Conservation (phyloP, 2,888 invertebrate species). For the Pristionchus entomophagus region DNA sequence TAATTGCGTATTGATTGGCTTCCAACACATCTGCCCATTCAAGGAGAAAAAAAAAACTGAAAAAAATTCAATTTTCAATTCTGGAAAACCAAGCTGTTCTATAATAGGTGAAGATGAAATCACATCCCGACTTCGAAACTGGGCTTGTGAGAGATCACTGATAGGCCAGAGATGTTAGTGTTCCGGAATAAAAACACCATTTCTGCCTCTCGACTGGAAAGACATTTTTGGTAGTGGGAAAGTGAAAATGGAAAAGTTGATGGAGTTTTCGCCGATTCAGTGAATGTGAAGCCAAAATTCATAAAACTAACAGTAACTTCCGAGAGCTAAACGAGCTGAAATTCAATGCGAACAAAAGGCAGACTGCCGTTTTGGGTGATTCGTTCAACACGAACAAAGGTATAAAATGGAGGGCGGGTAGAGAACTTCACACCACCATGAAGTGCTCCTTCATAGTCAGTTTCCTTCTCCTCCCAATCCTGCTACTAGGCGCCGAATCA, state of each 20-base stretch:
- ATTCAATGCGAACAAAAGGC: background rate
- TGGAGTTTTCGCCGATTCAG: background rate
- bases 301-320: background rate
- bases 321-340: background rate
- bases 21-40: too few relatives aligned
- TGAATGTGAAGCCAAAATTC: background rate
- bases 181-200: too few relatives aligned
- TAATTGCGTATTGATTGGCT: too few relatives aligned
- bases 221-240: background rate
- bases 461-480: background rate
- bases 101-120: too few relatives aligned
- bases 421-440: background rate
- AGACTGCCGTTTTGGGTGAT: background rate
- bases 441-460: background rate
- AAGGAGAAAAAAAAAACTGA: too few relatives aligned
- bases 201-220: too few relatives aligned
- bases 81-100: too few relatives aligned
- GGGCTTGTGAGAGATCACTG: too few relatives aligned
- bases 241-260: background rate
- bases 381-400: background rate
- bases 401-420: background rate
- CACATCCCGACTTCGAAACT: too few relatives aligned
- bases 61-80: too few relatives aligned
- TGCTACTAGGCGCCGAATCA: too few relatives aligned
- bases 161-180: too few relatives aligned